A percentile compares a stretch with the other conserved stretches of the same genome.
Evolutionary conservation across 1,140 invertebrate genomes (phyloP).

Genomic region (Diprion similis): DNA sequence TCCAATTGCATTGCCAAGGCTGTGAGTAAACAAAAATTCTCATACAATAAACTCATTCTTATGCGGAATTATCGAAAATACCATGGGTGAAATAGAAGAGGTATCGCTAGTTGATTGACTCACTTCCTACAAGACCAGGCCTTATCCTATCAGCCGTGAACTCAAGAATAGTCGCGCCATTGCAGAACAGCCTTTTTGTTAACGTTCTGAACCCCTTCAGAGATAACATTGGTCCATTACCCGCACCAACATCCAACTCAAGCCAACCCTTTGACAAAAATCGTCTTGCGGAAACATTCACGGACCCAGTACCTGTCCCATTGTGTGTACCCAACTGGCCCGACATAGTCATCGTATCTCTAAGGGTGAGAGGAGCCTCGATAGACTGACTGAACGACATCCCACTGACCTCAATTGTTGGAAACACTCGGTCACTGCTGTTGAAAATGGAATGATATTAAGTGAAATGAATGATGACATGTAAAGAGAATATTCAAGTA

Average conservation of each 20-base stretch:
- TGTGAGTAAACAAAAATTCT: conserved; percentile 50
- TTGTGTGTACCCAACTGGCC: conserved; percentile 86
- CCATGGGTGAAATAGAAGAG: not conserved
- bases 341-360: conserved; percentile 81
- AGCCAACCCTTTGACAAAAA: conserved; percentile 85
- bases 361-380: conserved; percentile 87
- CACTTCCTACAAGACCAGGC: conserved; percentile 76
- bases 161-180: conserved; percentile 74
- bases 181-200: conserved; percentile 74
- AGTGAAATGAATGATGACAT: conserved; percentile 26
- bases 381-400: conserved; percentile 93
- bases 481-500: conserved; percentile 20
- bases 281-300: conserved; percentile 77
- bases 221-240: conserved; percentile 77
- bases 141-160: conserved; percentile 74
- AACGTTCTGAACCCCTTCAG: conserved; percentile 78
- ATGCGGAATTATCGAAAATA: conserved; percentile 15
- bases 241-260: conserved; percentile 80
- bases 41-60: not conserved
- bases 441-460: conserved; percentile 42
- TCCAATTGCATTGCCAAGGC: conserved; percentile 86
- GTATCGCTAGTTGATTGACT: conserved; percentile 45
- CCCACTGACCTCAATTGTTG: conserved; percentile 85
- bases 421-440: conserved; percentile 67
- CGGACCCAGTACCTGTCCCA: conserved; percentile 80